Percentiles rank a stretch among this genome's conserved stretches.
These are phyloP conservation scores for Dromococcyx pavoninus DNA, from an alignment of 2,797 vertebrate genomes.

Conservation along the genomic window DNA sequence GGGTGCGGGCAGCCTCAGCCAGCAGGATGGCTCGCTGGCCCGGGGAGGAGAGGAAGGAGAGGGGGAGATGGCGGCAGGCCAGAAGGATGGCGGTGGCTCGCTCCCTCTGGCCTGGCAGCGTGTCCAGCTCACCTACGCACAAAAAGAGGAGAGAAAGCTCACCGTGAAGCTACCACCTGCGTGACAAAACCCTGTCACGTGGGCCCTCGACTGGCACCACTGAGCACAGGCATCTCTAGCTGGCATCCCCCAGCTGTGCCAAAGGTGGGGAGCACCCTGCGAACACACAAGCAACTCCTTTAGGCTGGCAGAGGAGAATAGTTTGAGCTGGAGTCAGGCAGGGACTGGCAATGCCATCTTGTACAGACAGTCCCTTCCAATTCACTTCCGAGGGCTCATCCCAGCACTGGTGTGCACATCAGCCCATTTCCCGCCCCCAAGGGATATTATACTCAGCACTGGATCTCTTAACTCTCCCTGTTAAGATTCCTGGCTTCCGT, in stretches of 20 bases:
- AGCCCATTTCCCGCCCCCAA: background rate
- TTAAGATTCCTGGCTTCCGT: background rate
- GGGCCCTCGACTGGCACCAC: background rate
- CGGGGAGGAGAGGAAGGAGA: constrained; percentile 91
- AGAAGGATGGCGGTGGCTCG: constrained; percentile 92
- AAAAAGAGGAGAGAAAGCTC: background rate
- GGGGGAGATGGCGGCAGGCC: constrained; percentile 93
- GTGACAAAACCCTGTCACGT: background rate
- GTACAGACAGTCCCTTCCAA: background rate
- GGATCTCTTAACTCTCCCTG: background rate
- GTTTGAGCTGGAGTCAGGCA: background rate
- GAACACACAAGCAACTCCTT: background rate
- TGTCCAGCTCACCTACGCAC: constrained; percentile 71
- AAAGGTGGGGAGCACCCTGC: background rate
- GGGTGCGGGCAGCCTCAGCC: constrained; percentile 92
- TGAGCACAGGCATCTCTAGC: background rate
- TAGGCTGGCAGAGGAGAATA: background rate
- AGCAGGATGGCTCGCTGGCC: constrained; percentile 91
- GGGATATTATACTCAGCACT: background rate
- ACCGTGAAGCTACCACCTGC: background rate
- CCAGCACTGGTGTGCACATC: background rate
- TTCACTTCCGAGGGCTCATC: background rate
- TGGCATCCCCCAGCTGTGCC: background rate
- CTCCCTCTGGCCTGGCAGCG: constrained; percentile 88
- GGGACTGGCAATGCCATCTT: background rate